Percentiles rank a stretch among this genome's conserved stretches.
Conservation (phyloP, 2,113 vertebrate genomes). For the Eurystomus gularis region DNA sequence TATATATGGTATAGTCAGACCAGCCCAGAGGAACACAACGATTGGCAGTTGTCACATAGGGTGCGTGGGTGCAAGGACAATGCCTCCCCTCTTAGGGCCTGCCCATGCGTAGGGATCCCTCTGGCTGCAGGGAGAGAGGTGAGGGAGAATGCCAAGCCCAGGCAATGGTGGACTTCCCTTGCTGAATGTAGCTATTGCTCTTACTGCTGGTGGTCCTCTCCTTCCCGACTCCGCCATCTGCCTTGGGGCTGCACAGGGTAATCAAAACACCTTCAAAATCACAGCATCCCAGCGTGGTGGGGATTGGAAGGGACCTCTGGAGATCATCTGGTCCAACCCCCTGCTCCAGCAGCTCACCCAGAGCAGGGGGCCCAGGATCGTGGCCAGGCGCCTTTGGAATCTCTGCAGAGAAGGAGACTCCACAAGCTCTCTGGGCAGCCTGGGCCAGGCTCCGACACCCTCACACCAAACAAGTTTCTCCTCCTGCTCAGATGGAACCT, state of each 20-base stretch:
- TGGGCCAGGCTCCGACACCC: too few species aligned
- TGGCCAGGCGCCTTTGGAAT: too few species aligned
- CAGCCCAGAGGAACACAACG: background rate
- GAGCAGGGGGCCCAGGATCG: background rate
- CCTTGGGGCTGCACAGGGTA: background rate
- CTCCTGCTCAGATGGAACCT: too few species aligned
- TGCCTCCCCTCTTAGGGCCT: background rate
- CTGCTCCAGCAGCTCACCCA: background rate
- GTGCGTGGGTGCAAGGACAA: background rate
- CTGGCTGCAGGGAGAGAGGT: background rate
- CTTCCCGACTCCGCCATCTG: rapidly evolving
- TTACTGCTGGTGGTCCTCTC: background rate
- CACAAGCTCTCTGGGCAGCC: too few species aligned
- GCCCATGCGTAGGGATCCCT: rapidly evolving
- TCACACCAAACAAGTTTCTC: too few species aligned
- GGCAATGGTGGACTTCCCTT: background rate
- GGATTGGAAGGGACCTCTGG: background rate
- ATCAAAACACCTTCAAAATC: background rate
- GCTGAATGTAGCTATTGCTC: background rate
- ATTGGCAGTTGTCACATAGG: too few species aligned
- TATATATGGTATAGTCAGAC: rapidly evolving
- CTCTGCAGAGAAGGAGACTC: too few species aligned
- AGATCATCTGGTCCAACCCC: background rate
- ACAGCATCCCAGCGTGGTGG: background rate
- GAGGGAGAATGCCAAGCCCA: background rate